These are phyloP conservation scores for Ranitomeya imitator DNA, from an alignment of 2,113 vertebrate genomes.

Conservation along the genomic window DNA sequence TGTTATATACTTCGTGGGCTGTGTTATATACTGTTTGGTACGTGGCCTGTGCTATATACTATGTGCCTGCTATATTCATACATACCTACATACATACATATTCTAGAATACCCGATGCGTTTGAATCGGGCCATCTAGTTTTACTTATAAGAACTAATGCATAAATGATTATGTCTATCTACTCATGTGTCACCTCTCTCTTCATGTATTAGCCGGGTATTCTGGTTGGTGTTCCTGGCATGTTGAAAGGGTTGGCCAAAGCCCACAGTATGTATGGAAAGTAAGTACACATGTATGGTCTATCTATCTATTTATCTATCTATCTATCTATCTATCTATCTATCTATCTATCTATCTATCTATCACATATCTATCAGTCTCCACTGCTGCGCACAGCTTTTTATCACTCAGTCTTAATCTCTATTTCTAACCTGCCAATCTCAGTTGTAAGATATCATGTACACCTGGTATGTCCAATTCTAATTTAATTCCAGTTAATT, in stretches of 20 bases:
- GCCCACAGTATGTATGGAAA: slow-evolving; percentile 92
- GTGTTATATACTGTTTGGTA: too few relatives aligned
- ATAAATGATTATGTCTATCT: neutral
- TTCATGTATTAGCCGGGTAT: slow-evolving; percentile 79
- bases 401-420: too few relatives aligned
- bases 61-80: too few relatives aligned
- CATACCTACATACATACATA: too few relatives aligned
- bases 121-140: too few relatives aligned
- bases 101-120: too few relatives aligned
- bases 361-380: too few relatives aligned
- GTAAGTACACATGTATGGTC: slow-evolving; percentile 64
- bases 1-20: too few relatives aligned
- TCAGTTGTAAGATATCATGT: neutral
- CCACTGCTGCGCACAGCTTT: too few relatives aligned
- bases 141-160: neutral
- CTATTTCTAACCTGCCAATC: neutral
- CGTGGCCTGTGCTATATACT: too few relatives aligned
- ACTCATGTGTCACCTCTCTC: neutral
- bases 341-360: neutral
- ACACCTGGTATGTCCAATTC: neutral
- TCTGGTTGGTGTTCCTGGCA: slow-evolving; percentile 91
- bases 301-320: slow-evolving; percentile 1
- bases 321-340: neutral
- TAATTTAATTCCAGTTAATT: neutral
- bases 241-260: slow-evolving; percentile 87